These are phyloP conservation scores for Zaprionus obscuricornis DNA, from an alignment of 2,888 invertebrate species.

Conservation along the genomic window DNA sequence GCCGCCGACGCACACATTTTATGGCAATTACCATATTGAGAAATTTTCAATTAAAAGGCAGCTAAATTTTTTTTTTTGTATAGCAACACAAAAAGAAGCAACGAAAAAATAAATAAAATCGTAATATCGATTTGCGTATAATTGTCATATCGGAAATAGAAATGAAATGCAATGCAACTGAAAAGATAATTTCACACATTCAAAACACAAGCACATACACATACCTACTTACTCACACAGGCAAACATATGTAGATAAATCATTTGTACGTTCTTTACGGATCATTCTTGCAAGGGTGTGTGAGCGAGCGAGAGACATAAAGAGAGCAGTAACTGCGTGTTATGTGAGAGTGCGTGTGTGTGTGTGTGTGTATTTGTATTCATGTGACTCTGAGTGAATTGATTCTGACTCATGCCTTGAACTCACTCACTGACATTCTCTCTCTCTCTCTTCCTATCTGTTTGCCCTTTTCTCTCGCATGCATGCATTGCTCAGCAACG, in stretches of 20 bases:
- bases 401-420: conserved; percentile 41
- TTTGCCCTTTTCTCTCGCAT: conserved; percentile 11
- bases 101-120: not conserved
- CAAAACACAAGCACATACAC: no score
- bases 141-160: conserved; percentile 27
- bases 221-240: no score
- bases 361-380: not conserved
- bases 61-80: conserved; percentile 2
- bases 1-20: conserved; percentile 64
- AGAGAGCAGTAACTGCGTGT: conserved; percentile 10
- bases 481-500: no score
- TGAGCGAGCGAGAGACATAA: conserved; percentile 20
- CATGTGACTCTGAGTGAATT: conserved; percentile 12
- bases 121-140: conserved; percentile 9
- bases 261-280: conserved; percentile 14
- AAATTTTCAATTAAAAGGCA: conserved; percentile 74
- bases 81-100: conserved; percentile 6
- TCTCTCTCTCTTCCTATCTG: conserved; percentile 3
- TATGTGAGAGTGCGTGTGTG: not conserved
- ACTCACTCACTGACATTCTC: not conserved
- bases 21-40: conserved; percentile 79
- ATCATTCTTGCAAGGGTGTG: conserved; percentile 44
- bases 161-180: conserved; percentile 20
- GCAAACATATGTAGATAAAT: no score
- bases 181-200: no score